A percentile compares a stretch with the other conserved stretches of the same genome.
phyloP scores from a whole-genome alignment of 2,113 vertebrate genomes.

The Cyphomyrus plagiostoma region DNA sequence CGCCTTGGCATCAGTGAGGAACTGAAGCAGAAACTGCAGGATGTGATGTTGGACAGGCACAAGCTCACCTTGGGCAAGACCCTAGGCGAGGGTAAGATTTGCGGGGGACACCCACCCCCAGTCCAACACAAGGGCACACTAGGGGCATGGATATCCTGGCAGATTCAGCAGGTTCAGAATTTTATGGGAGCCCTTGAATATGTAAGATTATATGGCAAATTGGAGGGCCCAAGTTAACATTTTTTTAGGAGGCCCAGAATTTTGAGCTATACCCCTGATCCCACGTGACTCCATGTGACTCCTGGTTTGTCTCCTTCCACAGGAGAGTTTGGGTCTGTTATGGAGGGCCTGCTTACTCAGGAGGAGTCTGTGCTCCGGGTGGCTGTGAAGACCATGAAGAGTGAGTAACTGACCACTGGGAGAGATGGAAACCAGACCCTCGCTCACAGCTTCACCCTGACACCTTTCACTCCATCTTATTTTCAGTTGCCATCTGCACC shows the following conservation, averaged over 20 bases:
- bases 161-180: neutral
- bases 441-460: neutral
- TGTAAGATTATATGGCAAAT: neutral
- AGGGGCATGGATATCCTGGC: neutral
- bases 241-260: neutral
- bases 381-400: constrained; percentile 91
- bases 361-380: constrained; percentile 79
- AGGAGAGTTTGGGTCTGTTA: constrained; percentile 88
- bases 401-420: constrained; percentile 56
- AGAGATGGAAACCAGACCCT: neutral
- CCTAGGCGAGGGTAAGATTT: constrained; percentile 73
- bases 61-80: constrained; percentile 85
- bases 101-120: neutral
- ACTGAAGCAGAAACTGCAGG: constrained; percentile 80
- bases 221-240: neutral
- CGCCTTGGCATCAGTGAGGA: constrained; percentile 82
- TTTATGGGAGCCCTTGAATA: neutral
- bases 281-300: neutral
- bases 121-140: neutral
- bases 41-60: constrained; percentile 86
- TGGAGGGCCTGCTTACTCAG: constrained; percentile 82
- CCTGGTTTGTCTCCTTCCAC: constrained; percentile 24
- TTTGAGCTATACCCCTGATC: neutral
- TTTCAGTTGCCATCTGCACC: constrained; percentile 79
- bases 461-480: neutral